phyloP scores from a whole-genome alignment of 2,113 vertebrate species.

The Melanostigma gelatinosum region DNA sequence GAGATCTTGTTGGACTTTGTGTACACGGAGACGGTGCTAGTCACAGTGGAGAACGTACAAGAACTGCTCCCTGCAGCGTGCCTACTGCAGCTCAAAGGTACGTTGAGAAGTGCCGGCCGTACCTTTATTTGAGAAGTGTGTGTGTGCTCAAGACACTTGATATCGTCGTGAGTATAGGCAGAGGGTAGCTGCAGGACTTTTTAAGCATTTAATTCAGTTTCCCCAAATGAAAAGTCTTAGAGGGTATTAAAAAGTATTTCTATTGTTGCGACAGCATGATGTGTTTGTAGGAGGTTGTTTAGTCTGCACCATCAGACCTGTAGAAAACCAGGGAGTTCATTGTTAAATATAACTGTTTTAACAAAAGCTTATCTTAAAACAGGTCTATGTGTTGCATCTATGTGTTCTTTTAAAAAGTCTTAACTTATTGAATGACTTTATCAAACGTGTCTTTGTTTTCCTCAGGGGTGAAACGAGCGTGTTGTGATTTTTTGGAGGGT shows the following conservation, averaged over 20 bases:
- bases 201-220: not conserved
- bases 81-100: slow-evolving; percentile 98
- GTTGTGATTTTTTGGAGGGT: slow-evolving; percentile 98
- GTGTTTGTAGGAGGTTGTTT: not conserved
- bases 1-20: slow-evolving; percentile 98
- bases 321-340: not conserved
- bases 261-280: not conserved
- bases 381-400: not conserved
- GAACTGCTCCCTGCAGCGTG: slow-evolving; percentile 96
- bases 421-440: not conserved
- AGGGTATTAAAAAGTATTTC: too few species aligned
- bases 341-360: not conserved
- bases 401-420: not conserved
- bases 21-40: slow-evolving; percentile 97
- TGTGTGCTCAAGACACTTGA: not conserved
- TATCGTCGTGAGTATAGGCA: not conserved
- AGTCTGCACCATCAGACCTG: not conserved
- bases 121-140: slow-evolving; percentile 12
- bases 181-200: not conserved
- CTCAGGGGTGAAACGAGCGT: slow-evolving; percentile 97
- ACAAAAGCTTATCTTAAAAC: not conserved
- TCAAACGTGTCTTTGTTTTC: slow-evolving; percentile 34
- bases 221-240: not conserved
- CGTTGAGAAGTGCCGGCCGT: not conserved
- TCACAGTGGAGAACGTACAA: slow-evolving; percentile 98